phyloP scores from a whole-genome alignment of 2,888 invertebrate genomes.

The Trachelus stipa region DNA sequence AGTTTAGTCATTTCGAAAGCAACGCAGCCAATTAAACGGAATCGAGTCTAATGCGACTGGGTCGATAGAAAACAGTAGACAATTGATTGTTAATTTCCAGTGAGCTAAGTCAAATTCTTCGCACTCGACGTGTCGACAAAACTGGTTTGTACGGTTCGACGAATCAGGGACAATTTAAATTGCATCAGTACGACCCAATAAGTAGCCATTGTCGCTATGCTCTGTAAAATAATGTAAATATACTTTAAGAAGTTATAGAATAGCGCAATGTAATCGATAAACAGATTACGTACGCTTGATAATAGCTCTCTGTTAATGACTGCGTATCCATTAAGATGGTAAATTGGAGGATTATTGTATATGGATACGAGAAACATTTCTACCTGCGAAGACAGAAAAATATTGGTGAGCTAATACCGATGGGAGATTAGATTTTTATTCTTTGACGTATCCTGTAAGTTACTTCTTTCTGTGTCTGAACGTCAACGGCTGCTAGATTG shows the following conservation, averaged over 20 bases:
- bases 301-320: constrained; percentile 78
- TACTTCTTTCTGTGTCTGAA: constrained; percentile 76
- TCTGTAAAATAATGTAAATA: constrained; percentile 66
- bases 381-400: constrained; percentile 12
- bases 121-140: not conserved
- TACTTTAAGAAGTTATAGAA: not conserved
- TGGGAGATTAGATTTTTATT: not conserved
- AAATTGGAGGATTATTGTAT: constrained; percentile 80
- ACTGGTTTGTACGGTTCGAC: constrained; percentile 39
- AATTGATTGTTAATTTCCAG: not conserved
- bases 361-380: constrained; percentile 81
- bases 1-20: not conserved
- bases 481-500: constrained; percentile 75
- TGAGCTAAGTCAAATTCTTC: not conserved
- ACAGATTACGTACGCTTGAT: constrained; percentile 71
- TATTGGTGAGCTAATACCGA: not conserved
- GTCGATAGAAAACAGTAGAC: not conserved
- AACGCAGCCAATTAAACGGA: not conserved
- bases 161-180: constrained; percentile 75
- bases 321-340: constrained; percentile 81
- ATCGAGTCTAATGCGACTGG: not conserved
- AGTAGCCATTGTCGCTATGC: constrained; percentile 78
- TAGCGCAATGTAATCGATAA: not conserved
- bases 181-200: constrained; percentile 80
- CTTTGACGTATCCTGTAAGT: not conserved